A percentile compares a stretch with the other conserved stretches of the same genome.
Evolutionary conservation across 2,888 invertebrate genomes (phyloP).

Genomic region (Tiliacea citrago): DNA sequence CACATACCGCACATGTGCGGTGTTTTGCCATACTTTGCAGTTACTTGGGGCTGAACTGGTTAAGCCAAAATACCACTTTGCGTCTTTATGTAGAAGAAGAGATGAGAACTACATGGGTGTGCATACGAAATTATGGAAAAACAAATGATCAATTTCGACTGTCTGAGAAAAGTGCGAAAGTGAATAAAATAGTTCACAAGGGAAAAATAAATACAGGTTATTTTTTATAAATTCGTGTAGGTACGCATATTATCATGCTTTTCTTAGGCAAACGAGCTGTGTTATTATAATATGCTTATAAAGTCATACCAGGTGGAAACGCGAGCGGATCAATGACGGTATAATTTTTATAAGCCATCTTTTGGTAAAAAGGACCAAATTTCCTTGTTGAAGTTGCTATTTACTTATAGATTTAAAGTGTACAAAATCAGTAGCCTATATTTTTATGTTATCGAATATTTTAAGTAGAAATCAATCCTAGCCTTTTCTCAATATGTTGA

Average conservation of each 20-base stretch:
- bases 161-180: neutral
- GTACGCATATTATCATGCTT: neutral
- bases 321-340: conserved; percentile 9
- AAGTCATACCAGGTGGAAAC: conserved; percentile 44
- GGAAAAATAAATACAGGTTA: neutral
- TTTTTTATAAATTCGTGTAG: neutral
- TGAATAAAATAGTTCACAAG: neutral
- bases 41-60: no score
- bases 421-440: neutral
- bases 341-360: conserved; percentile 25
- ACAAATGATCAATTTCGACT: neutral
- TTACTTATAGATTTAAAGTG: neutral
- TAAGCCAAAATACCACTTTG: neutral
- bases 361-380: neutral
- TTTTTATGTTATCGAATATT: no score
- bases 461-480: no score
- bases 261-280: conserved; percentile 29
- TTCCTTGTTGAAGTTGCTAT: neutral
- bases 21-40: no score
- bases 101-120: neutral
- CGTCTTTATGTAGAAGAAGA: neutral
- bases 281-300: conserved; percentile 37
- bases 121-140: neutral
- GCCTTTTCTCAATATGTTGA: no score
- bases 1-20: no score